Percentiles rank a stretch among this genome's conserved stretches.
These are phyloP conservation scores for Archaeoteleia sp. DNA, from an alignment of 2,888 invertebrate species.

Conservation along the genomic window DNA sequence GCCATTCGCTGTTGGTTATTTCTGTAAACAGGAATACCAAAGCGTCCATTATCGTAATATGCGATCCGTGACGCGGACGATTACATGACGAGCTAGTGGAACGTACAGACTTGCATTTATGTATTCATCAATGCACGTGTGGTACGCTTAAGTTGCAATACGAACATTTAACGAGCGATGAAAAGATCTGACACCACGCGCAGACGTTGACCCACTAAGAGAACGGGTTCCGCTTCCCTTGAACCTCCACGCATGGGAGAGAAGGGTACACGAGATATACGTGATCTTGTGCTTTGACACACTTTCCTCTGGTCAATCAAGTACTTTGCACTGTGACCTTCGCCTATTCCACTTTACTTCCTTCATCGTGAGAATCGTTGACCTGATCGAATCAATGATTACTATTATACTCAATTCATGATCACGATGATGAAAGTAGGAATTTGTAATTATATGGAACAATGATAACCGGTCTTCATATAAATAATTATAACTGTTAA, in stretches of 20 bases:
- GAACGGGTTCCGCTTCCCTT: conserved; percentile 74
- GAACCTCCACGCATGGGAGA: conserved; percentile 55
- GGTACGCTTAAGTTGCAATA: conserved; percentile 49
- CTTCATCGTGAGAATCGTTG: conserved; percentile 8
- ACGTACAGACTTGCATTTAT: conserved; percentile 30
- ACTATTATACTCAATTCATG: conserved; percentile 13
- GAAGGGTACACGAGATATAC: conserved; percentile 55
- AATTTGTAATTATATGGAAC: background rate
- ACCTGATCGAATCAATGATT: conserved; percentile 21
- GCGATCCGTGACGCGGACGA: conserved; percentile 43
- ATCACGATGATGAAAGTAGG: background rate
- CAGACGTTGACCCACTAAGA: conserved; percentile 73
- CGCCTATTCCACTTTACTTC: conserved; percentile 59
- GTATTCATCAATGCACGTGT: conserved; percentile 42
- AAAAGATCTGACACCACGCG: conserved; percentile 57
- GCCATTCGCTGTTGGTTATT: conserved; percentile 17
- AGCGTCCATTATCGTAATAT: conserved; percentile 30
- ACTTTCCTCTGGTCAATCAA: conserved; percentile 67
- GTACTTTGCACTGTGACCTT: conserved; percentile 68
- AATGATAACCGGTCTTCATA: conserved; percentile 1
- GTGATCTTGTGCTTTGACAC: conserved; percentile 71
- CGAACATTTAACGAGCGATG: conserved; percentile 49
- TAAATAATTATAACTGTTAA: too few species aligned
- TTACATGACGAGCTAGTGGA: conserved; percentile 37
- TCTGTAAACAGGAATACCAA: background rate